Evolutionary conservation across 2,113 vertebrate genomes (phyloP).

Genomic region (Elaphurus davidianus): DNA sequence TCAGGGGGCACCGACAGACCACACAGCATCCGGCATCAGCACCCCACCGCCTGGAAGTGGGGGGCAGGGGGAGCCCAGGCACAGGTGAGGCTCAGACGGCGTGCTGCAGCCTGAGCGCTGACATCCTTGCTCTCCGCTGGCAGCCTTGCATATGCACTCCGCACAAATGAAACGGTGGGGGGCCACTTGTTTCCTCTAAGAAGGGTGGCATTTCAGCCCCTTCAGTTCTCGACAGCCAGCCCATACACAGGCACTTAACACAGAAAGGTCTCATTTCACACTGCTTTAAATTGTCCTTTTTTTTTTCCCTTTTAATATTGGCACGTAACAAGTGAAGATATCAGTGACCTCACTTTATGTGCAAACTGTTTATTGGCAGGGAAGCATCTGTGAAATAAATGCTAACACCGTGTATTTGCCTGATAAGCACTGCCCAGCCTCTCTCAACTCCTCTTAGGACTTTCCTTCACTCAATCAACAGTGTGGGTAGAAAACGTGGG

Average conservation of each 20-base stretch:
- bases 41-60: accelerated
- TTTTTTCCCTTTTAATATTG: neutral
- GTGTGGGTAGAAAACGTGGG: neutral
- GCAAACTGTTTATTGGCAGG: neutral
- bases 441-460: neutral
- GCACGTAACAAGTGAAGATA: neutral
- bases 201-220: neutral
- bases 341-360: neutral
- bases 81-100: neutral
- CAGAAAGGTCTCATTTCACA: neutral
- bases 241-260: neutral
- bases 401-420: neutral
- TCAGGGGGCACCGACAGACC: neutral
- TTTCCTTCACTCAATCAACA: neutral
- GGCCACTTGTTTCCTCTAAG: neutral
- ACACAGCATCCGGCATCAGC: accelerated
- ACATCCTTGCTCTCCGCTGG: neutral
- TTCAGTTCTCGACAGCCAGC: neutral
- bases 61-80: neutral
- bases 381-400: neutral
- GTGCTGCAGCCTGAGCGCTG: accelerated
- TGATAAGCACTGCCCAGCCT: neutral
- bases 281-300: neutral
- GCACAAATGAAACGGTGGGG: too few relatives aligned
- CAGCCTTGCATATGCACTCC: neutral